Base-by-base conservation (phyloP, 92 coral and sea anemone species). In the Bergia sp. region DNA sequence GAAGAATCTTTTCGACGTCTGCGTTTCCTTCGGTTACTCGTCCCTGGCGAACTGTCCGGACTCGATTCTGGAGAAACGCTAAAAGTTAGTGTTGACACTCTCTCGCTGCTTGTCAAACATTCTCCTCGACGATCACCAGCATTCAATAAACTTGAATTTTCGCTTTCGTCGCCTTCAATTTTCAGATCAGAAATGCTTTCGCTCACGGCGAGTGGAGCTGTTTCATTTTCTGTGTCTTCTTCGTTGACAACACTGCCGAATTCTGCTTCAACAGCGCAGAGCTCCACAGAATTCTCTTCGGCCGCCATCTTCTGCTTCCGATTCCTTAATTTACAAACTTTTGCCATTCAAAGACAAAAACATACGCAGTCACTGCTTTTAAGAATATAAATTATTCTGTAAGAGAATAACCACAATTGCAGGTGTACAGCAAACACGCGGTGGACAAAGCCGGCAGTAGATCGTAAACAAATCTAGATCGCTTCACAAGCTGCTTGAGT, bases 371-470 rank as follows among this genome's bases (percentile, higher is more conserved):
- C 86, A 65, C 77, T 44, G 45, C 58, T 42, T 72, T 29, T 18
- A 5, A 45, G 87, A 82, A 82, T 84, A 69, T 84, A 49, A 84
- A 84, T 84, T 71, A 84, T 41, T 47, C 65, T 55, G 44, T 50
- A 73, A 16, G 53, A 18, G 58, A 40, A 71, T 69, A 11, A 84
- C 87, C 87, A 29, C 87, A 76, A 7, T 84, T 71, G 79, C 87
- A 84, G 87, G 87, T 84, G 87, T 44, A 84, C 41, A 23, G 44
- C 77, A 84, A 84, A 84, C 87, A 84, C 66, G 87, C 87, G 87
- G 87, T 84, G 47, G 16, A 47, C 43, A 45, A 69, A 43, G 42
- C 65, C 64, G 67, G 36, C 66, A 20, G 65, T 49, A 38, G 79
- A 73, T 69, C 42, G 77, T 67, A 44, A 67, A 83, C 87, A 83